These are phyloP conservation scores for Coreoperca whiteheadi DNA, from an alignment of 2,113 vertebrate genomes.

Conservation along the genomic window DNA sequence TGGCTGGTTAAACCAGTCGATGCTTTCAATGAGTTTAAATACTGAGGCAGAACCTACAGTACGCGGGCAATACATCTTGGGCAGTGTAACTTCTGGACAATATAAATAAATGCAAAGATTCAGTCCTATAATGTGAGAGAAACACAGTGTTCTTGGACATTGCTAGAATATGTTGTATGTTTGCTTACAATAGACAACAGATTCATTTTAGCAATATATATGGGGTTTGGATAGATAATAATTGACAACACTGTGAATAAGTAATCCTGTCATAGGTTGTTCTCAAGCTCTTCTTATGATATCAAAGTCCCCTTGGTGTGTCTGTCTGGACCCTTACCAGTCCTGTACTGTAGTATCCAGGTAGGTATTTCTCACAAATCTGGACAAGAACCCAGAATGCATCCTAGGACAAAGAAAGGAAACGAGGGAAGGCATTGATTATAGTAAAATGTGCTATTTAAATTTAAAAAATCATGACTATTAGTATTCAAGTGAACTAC, in stretches of 20 bases:
- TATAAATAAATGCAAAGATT: background rate
- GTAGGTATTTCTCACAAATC: slow-evolving; percentile 89
- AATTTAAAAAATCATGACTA: background rate
- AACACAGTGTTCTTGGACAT: background rate
- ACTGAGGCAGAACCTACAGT: background rate
- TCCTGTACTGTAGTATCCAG: slow-evolving; percentile 88
- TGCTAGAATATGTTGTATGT: background rate
- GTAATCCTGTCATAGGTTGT: slow-evolving; percentile 9
- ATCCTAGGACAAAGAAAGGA: slow-evolving; percentile 73
- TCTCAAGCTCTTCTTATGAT: background rate
- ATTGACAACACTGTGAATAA: slow-evolving; percentile 18
- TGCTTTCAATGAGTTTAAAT: background rate
- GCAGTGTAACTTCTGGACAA: background rate
- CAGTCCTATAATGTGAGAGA: background rate
- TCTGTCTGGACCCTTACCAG: slow-evolving; percentile 76
- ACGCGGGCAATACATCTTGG: background rate
- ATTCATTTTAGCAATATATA: background rate
- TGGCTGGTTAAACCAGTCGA: background rate
- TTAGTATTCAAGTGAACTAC: background rate
- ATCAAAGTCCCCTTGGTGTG: background rate
- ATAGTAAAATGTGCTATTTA: background rate
- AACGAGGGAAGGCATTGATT: background rate
- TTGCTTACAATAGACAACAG: background rate
- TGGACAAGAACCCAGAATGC: slow-evolving; percentile 88
- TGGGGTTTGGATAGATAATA: slow-evolving; percentile 1